These are phyloP conservation scores for Phaethon lepturus DNA, from an alignment of 2,113 vertebrate genomes.

Conservation along the genomic window DNA sequence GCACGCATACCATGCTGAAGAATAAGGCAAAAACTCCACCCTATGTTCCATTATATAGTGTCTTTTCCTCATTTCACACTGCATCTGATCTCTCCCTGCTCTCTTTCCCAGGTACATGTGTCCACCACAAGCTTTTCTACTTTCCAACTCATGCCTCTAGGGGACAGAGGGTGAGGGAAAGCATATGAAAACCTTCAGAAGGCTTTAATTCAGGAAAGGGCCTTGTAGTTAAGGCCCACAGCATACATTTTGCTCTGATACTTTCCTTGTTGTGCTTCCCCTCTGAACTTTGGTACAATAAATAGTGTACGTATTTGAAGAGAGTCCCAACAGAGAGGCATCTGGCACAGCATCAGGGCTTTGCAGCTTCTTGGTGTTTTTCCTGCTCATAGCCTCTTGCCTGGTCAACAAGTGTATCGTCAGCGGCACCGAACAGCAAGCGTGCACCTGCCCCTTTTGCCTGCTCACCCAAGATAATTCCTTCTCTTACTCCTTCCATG, in stretches of 20 bases:
- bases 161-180: background rate
- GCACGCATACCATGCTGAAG: background rate
- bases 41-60: background rate
- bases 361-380: background rate
- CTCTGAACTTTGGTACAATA: background rate
- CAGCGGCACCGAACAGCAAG: background rate
- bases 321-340: background rate
- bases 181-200: background rate
- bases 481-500: background rate
- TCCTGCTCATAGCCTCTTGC: background rate
- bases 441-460: rapidly evolving
- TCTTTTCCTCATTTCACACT: background rate
- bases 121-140: background rate
- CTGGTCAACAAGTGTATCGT: background rate
- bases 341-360: background rate
- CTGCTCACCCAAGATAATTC: background rate
- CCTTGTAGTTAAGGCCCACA: background rate
- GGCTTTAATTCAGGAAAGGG: background rate
- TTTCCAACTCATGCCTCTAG: background rate
- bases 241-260: background rate
- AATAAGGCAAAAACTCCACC: background rate
- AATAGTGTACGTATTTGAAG: background rate
- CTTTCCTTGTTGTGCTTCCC: background rate
- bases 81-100: background rate
- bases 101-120: rapidly evolving